Conservation (phyloP, 2,797 vertebrate genomes). For the Coregonus ussuriensis region DNA sequence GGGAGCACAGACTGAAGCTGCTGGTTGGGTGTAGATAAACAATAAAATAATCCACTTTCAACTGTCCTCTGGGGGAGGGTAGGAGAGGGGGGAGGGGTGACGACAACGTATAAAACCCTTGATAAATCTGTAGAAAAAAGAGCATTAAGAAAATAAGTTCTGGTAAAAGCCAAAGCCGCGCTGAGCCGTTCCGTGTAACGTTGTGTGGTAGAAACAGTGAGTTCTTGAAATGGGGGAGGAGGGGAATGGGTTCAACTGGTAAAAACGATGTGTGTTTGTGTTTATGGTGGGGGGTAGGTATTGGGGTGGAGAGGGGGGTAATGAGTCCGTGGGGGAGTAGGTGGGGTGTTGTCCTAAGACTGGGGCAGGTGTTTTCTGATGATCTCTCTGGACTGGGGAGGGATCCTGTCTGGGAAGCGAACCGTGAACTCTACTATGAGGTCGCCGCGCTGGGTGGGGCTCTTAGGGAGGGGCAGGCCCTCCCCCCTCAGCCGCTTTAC, state of each 20-base stretch:
- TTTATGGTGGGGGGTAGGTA: neutral
- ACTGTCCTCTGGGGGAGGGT: constrained; percentile 3
- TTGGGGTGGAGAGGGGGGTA: neutral
- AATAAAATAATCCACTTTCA: constrained; percentile 50
- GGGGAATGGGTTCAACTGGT: constrained; percentile 4
- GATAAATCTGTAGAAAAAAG: constrained; percentile 55
- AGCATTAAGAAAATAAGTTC: constrained; percentile 59
- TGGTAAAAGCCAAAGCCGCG: constrained; percentile 48
- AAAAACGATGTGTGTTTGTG: constrained; percentile 13
- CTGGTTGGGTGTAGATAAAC: constrained; percentile 53
- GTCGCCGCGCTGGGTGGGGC: constrained; percentile 91
- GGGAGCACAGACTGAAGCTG: constrained; percentile 37
- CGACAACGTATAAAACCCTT: constrained; percentile 56
- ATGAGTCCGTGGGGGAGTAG: too few species aligned
- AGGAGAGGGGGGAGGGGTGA: too few species aligned
- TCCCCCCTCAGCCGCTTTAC: constrained; percentile 93
- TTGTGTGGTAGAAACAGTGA: constrained; percentile 30
- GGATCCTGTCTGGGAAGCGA: constrained; percentile 94
- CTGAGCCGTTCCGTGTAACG: constrained; percentile 43
- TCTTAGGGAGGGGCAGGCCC: constrained; percentile 94
- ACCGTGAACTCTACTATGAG: constrained; percentile 97
- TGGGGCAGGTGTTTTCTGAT: constrained; percentile 97
- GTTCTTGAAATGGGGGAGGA: neutral
- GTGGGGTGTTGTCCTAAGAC: constrained; percentile 76
- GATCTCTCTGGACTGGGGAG: constrained; percentile 93